Evolutionary conservation across 2,888 invertebrate species (phyloP), one percentile per base, ranked within the genome.

Genomic region (Alsophila aescularia): DNA sequence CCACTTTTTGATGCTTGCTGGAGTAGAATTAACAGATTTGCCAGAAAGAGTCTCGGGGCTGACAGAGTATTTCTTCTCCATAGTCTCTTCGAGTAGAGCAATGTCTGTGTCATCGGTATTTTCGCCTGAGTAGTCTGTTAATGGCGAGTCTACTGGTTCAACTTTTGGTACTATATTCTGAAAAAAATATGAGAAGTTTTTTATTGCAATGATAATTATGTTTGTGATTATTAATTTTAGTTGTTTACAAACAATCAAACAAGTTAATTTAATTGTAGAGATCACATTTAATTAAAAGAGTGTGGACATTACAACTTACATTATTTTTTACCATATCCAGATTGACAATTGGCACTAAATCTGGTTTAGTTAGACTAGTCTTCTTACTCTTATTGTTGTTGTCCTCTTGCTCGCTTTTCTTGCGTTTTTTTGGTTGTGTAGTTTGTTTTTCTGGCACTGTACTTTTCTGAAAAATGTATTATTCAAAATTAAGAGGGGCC

Each of bases 61-160:
- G 0, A 78, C 59, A 0, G 74, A 63, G 44, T 75, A 82, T 70
- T 88, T 90, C 57, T 85, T 90, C 12, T 85, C 85, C 3, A 68
- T 36, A 3, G 64, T 48, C 9, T 85, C 85, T 1, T 90, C 89
- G 3, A 87, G 65, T 32, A 89, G 67, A 6, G 88, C 84, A 35
- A 89, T 83, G 47, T 90, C 91, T 9, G 80, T 78, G 55, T 91
- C 90, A 61, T 83, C 87, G 0, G 87, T 88, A 18, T 87, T 90
- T 7, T 90, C 91, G 12, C 83, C 84, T 0, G 90, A 89, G 55
- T 82, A 88, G 51, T 90, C 90, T 1, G 87, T 87, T 45, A 86
- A 45, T 2, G 90, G 89, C 14, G 90, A 91, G 58, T 88, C 88
- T 0, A 81, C 50, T 0, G 90, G 91, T 62, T 91, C 91, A 29